Percentiles rank a stretch among this genome's conserved stretches.
These are phyloP conservation scores for Cercocebus atys DNA, from an alignment of 2,113 vertebrate genomes.

Conservation along the genomic window DNA sequence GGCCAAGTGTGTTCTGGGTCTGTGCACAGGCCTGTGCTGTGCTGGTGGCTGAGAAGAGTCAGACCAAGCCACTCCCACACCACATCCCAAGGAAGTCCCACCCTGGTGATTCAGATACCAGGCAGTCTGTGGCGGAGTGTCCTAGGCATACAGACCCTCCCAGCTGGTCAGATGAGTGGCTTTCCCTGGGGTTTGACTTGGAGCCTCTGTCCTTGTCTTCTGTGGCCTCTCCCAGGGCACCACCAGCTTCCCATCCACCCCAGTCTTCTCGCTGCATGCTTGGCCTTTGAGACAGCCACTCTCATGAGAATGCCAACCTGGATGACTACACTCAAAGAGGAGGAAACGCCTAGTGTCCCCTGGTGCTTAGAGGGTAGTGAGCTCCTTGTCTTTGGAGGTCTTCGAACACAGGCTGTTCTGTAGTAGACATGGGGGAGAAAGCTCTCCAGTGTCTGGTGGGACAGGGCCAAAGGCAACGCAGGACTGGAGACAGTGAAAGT, in stretches of 20 bases:
- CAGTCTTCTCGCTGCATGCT: no score
- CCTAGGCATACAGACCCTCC: background rate
- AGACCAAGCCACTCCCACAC: background rate
- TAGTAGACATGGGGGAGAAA: background rate
- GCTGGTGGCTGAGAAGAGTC: background rate
- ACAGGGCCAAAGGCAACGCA: background rate
- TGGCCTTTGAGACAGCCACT: background rate
- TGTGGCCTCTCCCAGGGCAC: background rate
- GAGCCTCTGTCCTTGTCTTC: background rate
- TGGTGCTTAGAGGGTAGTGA: background rate
- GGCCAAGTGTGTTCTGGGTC: rapidly evolving
- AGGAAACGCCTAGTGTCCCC: background rate
- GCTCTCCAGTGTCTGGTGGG: background rate
- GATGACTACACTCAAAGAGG: background rate
- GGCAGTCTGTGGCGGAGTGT: background rate
- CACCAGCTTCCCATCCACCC: background rate
- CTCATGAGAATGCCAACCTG: background rate
- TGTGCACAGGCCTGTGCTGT: rapidly evolving
- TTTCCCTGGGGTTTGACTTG: background rate
- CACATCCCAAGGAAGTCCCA: background rate
- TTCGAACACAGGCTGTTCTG: background rate
- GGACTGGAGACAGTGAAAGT: background rate
- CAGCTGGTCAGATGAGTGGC: background rate
- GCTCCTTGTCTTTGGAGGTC: background rate
- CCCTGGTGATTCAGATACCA: background rate